These are phyloP conservation scores for Agrochola litura DNA, from an alignment of 2,888 invertebrate species.

Conservation along the genomic window DNA sequence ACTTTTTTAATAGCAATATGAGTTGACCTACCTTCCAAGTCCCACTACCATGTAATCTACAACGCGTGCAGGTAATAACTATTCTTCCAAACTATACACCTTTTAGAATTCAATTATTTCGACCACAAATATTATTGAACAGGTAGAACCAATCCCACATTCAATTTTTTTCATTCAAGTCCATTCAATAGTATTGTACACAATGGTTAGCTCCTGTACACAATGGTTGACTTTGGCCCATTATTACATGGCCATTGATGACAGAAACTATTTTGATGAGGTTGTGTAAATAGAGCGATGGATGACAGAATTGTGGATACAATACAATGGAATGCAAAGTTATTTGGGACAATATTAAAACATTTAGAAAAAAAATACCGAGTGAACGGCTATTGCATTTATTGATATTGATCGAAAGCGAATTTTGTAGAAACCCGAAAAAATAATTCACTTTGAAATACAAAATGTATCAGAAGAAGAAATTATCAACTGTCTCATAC, in stretches of 20 bases:
- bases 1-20: background rate
- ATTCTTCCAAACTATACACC: background rate
- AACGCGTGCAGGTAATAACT: slow-evolving; percentile 31
- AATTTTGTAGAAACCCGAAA: too few species aligned
- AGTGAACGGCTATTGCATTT: background rate
- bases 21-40: background rate
- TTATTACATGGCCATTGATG: slow-evolving; percentile 36
- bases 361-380: background rate
- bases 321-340: slow-evolving; percentile 12
- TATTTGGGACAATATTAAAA: slow-evolving; percentile 12
- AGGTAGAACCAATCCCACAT: slow-evolving; percentile 40
- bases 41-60: background rate
- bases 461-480: too few species aligned
- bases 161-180: slow-evolving; percentile 10
- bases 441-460: too few species aligned
- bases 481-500: too few species aligned
- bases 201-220: slow-evolving; percentile 7
- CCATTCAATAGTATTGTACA: slow-evolving; percentile 9
- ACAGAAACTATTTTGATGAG: slow-evolving; percentile 23
- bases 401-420: too few species aligned
- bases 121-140: slow-evolving; percentile 29
- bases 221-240: slow-evolving; percentile 39
- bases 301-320: slow-evolving; percentile 14
- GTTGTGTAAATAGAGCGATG: slow-evolving; percentile 14
- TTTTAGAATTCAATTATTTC: slow-evolving; percentile 38